phyloP scores from a whole-genome alignment of 2,888 invertebrate species.

The Helicoverpa assulta region DNA sequence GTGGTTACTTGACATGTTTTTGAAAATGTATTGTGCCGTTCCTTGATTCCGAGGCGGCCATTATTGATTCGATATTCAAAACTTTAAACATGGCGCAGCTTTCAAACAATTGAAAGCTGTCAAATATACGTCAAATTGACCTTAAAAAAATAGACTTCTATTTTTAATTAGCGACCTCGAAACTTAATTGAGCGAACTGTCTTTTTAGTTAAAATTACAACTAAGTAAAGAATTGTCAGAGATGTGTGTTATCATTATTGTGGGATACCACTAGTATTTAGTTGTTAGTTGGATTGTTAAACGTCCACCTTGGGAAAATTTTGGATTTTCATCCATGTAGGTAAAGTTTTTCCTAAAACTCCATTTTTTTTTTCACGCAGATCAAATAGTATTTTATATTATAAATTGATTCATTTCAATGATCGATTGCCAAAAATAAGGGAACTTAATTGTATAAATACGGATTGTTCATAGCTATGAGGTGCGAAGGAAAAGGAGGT shows the following conservation, averaged over 20 bases:
- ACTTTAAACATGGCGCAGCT: conserved; percentile 25
- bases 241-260: conserved; percentile 53
- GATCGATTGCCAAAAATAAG: no score
- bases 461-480: no score
- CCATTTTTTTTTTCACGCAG: not conserved
- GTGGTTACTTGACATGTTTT: conserved; percentile 77
- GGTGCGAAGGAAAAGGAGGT: not conserved
- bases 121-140: conserved; percentile 17
- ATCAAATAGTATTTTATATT: not conserved
- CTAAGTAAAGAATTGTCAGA: conserved; percentile 9
- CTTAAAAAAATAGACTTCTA: conserved; percentile 4
- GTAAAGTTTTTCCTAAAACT: no score
- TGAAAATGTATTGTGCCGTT: conserved; percentile 49
- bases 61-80: not conserved
- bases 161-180: conserved; percentile 3
- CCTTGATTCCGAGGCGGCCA: not conserved
- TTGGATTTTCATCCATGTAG: not conserved
- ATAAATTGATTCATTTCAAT: no score
- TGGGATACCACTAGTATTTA: conserved; percentile 4
- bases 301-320: not conserved
- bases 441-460: not conserved
- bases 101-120: conserved; percentile 41
- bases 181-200: conserved; percentile 7
- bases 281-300: not conserved
- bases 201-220: conserved; percentile 47